These are phyloP conservation scores for Lamproptera curius DNA, from an alignment of 2,888 invertebrate genomes.

Conservation along the genomic window DNA sequence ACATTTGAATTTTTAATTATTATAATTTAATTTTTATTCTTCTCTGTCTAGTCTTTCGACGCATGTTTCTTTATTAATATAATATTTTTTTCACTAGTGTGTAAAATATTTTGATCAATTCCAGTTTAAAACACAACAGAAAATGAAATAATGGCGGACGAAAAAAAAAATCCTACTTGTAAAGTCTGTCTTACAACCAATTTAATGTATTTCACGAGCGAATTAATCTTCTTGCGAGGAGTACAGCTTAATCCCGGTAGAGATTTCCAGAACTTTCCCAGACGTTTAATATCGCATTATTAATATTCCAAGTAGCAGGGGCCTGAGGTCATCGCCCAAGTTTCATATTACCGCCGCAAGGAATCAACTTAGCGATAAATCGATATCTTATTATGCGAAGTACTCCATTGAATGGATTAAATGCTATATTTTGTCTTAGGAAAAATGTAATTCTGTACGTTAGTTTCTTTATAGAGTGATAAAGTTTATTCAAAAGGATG, in stretches of 20 bases:
- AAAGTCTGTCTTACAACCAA: not conserved
- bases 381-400: constrained; percentile 41
- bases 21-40: too few relatives aligned
- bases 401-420: constrained; percentile 32
- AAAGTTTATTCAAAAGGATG: too few relatives aligned
- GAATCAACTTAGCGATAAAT: constrained; percentile 51
- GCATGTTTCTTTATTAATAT: too few relatives aligned
- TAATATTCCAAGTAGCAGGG: constrained; percentile 47
- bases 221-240: constrained; percentile 41
- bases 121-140: too few relatives aligned
- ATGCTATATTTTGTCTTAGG: constrained; percentile 26
- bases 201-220: constrained; percentile 25
- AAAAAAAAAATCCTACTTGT: not conserved
- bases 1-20: too few relatives aligned
- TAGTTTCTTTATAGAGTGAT: not conserved
- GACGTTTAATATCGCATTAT: constrained; percentile 52
- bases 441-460: not conserved
- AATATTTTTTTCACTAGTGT: too few relatives aligned
- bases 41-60: too few relatives aligned
- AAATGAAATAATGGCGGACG: too few relatives aligned
- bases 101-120: too few relatives aligned
- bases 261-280: constrained; percentile 47
- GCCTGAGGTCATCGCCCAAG: constrained; percentile 49
- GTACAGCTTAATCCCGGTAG: constrained; percentile 57
- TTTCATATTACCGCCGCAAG: constrained; percentile 37